These are phyloP conservation scores for Echinarachnius parma DNA, from an alignment of 53 echinoderm and acorn worm genomes.

Conservation along the genomic window DNA sequence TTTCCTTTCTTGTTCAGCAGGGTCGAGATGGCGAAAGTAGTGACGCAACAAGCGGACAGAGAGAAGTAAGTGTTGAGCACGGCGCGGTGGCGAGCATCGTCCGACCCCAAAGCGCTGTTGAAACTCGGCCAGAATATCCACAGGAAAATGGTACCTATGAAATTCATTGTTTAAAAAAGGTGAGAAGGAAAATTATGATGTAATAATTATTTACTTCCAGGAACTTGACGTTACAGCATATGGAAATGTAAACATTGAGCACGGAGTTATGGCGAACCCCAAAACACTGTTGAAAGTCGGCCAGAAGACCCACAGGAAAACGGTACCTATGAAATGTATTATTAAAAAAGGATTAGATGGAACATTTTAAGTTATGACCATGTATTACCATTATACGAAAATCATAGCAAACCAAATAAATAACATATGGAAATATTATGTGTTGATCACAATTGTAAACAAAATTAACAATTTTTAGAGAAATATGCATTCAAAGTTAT, in stretches of 20 bases:
- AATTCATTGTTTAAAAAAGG: too few relatives aligned
- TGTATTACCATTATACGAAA: too few relatives aligned
- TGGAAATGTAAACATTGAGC: constrained; percentile 89
- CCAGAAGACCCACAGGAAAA: constrained; percentile 99
- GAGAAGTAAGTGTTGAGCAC: constrained; percentile 97
- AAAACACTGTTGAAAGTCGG: constrained; percentile 98
- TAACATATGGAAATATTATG: too few relatives aligned
- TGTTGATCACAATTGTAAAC: too few relatives aligned
- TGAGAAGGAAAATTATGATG: too few relatives aligned
- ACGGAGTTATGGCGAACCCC: constrained; percentile 84
- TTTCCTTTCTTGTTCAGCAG: constrained; percentile 89
- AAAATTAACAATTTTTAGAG: too few relatives aligned
- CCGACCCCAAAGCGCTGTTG: constrained; percentile 86
- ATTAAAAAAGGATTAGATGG: too few relatives aligned
- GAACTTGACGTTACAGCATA: too few relatives aligned
- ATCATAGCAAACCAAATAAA: constrained; percentile 82
- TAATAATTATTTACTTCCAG: too few relatives aligned
- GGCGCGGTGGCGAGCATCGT: constrained; percentile 85
- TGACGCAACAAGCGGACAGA: constrained; percentile 86
- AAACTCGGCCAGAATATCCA: constrained; percentile 99
- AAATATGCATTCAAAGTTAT: too few relatives aligned
- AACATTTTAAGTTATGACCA: too few relatives aligned
- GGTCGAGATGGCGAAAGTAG: constrained; percentile 70
- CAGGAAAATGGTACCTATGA: constrained; percentile 85
- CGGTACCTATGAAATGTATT: constrained; percentile 74